A percentile compares a stretch with the other conserved stretches of the same genome.
Evolutionary conservation across 1,140 invertebrate genomes (phyloP).

Genomic region (Drosophila tsacasi): DNA sequence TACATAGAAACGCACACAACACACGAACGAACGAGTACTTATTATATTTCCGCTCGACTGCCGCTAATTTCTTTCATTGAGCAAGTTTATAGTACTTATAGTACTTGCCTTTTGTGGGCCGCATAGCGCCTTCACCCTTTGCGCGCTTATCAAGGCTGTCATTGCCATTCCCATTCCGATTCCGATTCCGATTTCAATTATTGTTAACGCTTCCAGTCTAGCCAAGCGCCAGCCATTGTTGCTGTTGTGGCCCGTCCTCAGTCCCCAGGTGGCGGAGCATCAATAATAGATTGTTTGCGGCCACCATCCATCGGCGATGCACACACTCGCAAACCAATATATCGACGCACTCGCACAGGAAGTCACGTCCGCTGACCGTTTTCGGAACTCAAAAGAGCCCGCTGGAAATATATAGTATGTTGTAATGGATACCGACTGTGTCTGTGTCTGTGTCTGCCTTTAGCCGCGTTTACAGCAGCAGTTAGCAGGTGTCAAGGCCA

Average conservation of each 20-base stretch:
- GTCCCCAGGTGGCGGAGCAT: slow-evolving; percentile 61
- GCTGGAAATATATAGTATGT: slow-evolving; percentile 39
- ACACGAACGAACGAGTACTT: slow-evolving; percentile 36
- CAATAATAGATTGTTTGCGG: slow-evolving; percentile 52
- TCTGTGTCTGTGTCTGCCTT: slow-evolving; percentile 2
- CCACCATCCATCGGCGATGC: not conserved
- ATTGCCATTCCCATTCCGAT: slow-evolving; percentile 13
- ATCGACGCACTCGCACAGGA: slow-evolving; percentile 60
- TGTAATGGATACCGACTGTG: slow-evolving; percentile 37
- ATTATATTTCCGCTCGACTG: slow-evolving; percentile 78
- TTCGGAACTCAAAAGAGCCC: slow-evolving; percentile 66
- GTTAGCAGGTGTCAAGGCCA: slow-evolving; percentile 64
- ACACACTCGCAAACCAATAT: slow-evolving; percentile 38
- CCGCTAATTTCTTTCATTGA: slow-evolving; percentile 66
- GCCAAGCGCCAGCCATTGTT: slow-evolving; percentile 56
- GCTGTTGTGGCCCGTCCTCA: slow-evolving; percentile 20
- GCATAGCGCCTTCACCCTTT: slow-evolving; percentile 36
- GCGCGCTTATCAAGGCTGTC: slow-evolving; percentile 62
- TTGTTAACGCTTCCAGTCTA: slow-evolving; percentile 63
- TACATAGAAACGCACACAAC: slow-evolving; percentile 8
- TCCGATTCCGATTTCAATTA: slow-evolving; percentile 23
- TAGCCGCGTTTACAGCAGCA: slow-evolving; percentile 17
- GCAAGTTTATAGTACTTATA: slow-evolving; percentile 53
- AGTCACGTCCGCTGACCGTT: slow-evolving; percentile 72
- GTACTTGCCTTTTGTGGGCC: slow-evolving; percentile 28